A percentile compares a stretch with the other conserved stretches of the same genome.
Evolutionary conservation across 2,797 vertebrate genomes (phyloP).

Genomic region (Phalanger gymnotis): DNA sequence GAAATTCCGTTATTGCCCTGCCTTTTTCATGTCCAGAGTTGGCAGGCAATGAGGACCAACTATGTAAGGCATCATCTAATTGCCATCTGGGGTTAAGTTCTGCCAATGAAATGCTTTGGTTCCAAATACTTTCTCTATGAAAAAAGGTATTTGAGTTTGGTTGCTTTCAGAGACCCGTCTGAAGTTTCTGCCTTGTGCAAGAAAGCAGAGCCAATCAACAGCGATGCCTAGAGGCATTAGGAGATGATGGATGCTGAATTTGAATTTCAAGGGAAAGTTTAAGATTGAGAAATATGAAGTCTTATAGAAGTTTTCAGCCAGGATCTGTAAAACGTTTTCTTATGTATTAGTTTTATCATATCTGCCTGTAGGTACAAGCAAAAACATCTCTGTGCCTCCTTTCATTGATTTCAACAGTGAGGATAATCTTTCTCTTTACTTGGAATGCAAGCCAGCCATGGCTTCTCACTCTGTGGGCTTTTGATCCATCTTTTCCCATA

Average conservation of each 20-base stretch:
- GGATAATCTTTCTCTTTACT: not conserved
- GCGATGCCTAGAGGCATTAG: not conserved
- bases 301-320: not conserved
- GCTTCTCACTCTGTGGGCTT: not conserved
- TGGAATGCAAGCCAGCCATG: not conserved
- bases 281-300: not conserved
- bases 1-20: not conserved
- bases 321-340: too few relatives aligned
- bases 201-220: not conserved
- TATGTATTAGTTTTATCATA: not conserved
- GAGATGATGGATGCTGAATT: not conserved
- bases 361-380: not conserved
- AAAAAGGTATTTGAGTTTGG: not conserved
- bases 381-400: not conserved
- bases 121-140: constrained; percentile 22
- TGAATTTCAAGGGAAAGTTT: not conserved
- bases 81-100: not conserved
- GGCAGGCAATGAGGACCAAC: not conserved
- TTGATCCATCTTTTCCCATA: not conserved
- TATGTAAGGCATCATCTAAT: not conserved
- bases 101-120: not conserved
- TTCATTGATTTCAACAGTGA: not conserved
- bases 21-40: not conserved
- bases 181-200: not conserved
- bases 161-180: not conserved